These are phyloP conservation scores for Trichacis sp. DNA, from an alignment of 2,888 invertebrate genomes.

Conservation along the genomic window DNA sequence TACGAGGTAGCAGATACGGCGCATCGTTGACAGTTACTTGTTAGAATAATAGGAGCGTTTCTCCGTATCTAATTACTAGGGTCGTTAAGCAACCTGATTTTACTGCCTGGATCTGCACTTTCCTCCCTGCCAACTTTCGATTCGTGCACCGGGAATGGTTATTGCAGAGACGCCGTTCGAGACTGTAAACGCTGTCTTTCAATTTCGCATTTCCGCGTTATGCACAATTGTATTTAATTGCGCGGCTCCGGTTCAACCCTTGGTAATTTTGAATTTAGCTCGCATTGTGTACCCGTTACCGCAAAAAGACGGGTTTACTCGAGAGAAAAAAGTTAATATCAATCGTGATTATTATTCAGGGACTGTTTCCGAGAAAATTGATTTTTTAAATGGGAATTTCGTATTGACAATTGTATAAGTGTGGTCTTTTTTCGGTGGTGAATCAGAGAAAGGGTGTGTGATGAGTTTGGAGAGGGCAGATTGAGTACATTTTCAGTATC, in stretches of 20 bases:
- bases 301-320: no score
- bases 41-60: constrained; percentile 55
- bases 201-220: background rate
- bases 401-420: no score
- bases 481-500: no score
- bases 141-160: constrained; percentile 48
- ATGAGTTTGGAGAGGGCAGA: no score
- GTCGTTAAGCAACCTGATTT: constrained; percentile 47
- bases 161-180: constrained; percentile 24
- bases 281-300: no score
- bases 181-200: background rate
- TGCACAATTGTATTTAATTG: background rate
- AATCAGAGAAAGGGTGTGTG: no score
- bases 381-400: no score
- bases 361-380: no score
- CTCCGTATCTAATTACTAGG: constrained; percentile 56
- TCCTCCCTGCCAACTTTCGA: constrained; percentile 42
- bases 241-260: background rate
- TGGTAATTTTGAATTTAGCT: no score
- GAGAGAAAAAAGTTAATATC: no score
- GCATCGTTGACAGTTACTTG: constrained; percentile 50
- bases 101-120: constrained; percentile 30
- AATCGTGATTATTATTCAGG: no score
- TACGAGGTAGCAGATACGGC: constrained; percentile 31
- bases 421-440: no score